A percentile compares a stretch with the other conserved stretches of the same genome.
These are phyloP conservation scores for Furcifer pardalis DNA, from an alignment of 2,797 vertebrate species.

Conservation along the genomic window DNA sequence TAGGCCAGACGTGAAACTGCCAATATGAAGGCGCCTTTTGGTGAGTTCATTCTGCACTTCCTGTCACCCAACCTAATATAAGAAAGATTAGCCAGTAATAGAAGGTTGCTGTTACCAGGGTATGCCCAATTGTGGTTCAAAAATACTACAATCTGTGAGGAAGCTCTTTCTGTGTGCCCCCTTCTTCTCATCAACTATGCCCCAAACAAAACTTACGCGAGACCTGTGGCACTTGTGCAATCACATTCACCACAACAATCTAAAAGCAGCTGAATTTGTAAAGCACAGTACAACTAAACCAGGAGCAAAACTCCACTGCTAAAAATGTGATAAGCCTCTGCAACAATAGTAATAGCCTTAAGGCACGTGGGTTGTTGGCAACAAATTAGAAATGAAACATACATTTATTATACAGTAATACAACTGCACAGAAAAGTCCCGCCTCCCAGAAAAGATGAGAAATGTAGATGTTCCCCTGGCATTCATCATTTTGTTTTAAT, in stretches of 20 bases:
- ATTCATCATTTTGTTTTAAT: not conserved
- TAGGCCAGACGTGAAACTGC: no score
- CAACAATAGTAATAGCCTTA: not conserved
- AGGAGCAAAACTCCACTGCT: not conserved
- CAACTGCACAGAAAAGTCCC: not conserved
- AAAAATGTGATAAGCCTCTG: not conserved
- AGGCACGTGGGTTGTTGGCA: not conserved
- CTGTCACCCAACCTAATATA: no score
- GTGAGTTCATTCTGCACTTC: no score
- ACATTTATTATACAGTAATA: not conserved
- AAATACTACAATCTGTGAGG: no score
- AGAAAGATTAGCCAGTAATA: no score
- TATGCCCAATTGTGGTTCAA: no score
- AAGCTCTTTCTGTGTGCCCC: no score
- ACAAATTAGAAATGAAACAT: conserved; percentile 2
- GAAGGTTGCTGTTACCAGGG: no score
- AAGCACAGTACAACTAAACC: not conserved
- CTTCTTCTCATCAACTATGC: not conserved
- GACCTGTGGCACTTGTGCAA: accelerated
- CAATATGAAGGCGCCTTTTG: no score
- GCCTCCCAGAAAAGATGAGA: not conserved
- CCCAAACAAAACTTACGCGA: not conserved
- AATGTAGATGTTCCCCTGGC: not conserved
- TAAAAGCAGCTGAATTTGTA: not conserved
- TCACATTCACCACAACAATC: not conserved